phyloP scores from a whole-genome alignment of 2,113 vertebrate genomes.

The Nannospalax galili region DNA sequence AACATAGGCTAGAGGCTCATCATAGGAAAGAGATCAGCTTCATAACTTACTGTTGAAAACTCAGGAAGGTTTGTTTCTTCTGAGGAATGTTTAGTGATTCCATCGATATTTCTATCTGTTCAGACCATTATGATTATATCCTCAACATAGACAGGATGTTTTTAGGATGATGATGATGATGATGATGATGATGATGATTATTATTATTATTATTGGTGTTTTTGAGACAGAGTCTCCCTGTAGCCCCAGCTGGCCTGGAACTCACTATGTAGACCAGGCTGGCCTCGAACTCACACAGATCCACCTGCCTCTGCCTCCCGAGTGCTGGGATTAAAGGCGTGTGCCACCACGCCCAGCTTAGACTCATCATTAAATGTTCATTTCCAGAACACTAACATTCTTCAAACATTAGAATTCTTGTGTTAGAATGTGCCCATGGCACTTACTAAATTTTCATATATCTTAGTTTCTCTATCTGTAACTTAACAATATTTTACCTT shows the following conservation, averaged over 20 bases:
- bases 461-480: background rate
- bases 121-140: conserved; percentile 42
- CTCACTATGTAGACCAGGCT: too few relatives aligned
- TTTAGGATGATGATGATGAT: too few relatives aligned
- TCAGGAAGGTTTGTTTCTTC: conserved; percentile 43
- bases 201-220: too few relatives aligned
- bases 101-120: conserved; percentile 54
- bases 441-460: background rate
- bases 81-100: conserved; percentile 49
- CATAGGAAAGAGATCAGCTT: conserved; percentile 51
- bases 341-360: too few relatives aligned
- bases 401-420: background rate
- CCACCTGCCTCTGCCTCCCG: too few relatives aligned
- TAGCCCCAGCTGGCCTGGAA: too few relatives aligned
- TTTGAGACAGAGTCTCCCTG: too few relatives aligned
- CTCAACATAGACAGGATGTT: background rate
- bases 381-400: background rate
- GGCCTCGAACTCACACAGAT: too few relatives aligned
- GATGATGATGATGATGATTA: too few relatives aligned
- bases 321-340: too few relatives aligned
- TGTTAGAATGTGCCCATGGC: background rate
- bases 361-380: background rate
- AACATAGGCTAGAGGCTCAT: conserved; percentile 32
- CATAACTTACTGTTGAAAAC: conserved; percentile 46
- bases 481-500: background rate